Base-by-base conservation (phyloP, 2,797 vertebrate species). In the Muscicapa striata region DNA sequence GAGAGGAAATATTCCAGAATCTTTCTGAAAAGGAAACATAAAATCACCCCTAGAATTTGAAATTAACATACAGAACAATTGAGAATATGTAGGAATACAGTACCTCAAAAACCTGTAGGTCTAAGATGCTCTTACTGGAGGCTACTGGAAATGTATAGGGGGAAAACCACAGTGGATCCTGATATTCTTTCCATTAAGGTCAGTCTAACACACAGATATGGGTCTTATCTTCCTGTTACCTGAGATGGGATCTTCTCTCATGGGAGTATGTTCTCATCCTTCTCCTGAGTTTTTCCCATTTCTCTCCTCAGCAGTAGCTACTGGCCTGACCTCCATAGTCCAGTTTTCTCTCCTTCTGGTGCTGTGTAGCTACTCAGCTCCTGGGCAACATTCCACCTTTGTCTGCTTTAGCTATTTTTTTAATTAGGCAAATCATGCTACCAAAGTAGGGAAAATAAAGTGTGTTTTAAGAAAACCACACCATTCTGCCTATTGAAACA, bases 101-200 rank as follows among this genome's bases (percentile, higher is more conserved):
- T 2, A 49, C 15, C 14, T 54, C 30, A 64, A 72, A 90, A 72
- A 10, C 13, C 12, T 49, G 10, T 30, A 52, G 9, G 15, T 51
- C n/a, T 36, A n/a, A 61, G 15, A 57, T 30, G 9, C 1, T 77
- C 3, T 86, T 83, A 14, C 9, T 68, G 58, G 48, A 86, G 8
- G 3, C 5, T 59, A 17, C 1, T 38, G n/a, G 24, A 69, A 84
- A 75, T 23, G 43, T 55, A 78, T 40, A 12, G 5, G 8, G 1
- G 2, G 1, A 23, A 67, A 80, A 6, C 0, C 1, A 2, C 5
- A 32, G 18, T 10, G 7, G 16, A 20, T 57, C 12, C 17, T 79
- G 15, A 58, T 72, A 38, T 54, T n/a, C 9, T 55, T 66, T 79
- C 16, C 22, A 23, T 66, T 58, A 54, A 46, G 19, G 22, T 64